Evolutionary conservation across 1,140 invertebrate genomes (phyloP).

Genomic region (Mylabris phalerata): DNA sequence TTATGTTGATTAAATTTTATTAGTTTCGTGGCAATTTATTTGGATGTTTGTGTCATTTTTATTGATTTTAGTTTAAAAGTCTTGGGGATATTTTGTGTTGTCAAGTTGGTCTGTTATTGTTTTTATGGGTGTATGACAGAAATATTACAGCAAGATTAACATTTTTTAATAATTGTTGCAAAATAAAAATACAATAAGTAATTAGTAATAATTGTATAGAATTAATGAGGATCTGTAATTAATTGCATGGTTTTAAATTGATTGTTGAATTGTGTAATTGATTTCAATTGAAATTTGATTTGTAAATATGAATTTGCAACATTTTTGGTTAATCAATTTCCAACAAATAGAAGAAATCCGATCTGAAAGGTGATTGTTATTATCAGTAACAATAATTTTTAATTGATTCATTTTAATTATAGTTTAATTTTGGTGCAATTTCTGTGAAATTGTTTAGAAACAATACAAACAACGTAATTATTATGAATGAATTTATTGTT

Average conservation of each 20-base stretch:
- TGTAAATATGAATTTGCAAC: too few relatives aligned
- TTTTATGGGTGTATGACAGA: slow-evolving; percentile 24
- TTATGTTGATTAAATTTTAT: too few relatives aligned
- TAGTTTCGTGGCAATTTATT: too few relatives aligned
- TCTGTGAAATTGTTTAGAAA: too few relatives aligned
- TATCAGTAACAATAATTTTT: too few relatives aligned
- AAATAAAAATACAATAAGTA: not conserved
- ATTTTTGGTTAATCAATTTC: too few relatives aligned
- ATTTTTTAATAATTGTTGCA: slow-evolving; percentile 1
- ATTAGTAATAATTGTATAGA: not conserved
- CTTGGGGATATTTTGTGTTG: slow-evolving; percentile 2
- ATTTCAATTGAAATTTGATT: not conserved
- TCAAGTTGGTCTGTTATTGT: slow-evolving; percentile 13
- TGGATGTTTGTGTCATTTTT: not conserved
- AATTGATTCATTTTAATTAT: too few relatives aligned
- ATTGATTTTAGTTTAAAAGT: not conserved
- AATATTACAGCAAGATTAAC: slow-evolving; percentile 14
- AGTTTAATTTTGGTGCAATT: too few relatives aligned
- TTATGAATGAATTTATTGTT: too few relatives aligned
- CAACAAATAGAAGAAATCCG: too few relatives aligned
- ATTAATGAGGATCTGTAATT: not conserved
- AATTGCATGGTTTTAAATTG: not conserved
- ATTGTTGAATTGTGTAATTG: not conserved
- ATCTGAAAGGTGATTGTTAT: too few relatives aligned
- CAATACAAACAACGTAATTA: too few relatives aligned